These are phyloP conservation scores for Odontophorus gujanensis DNA, from an alignment of 2,113 vertebrate genomes.

Conservation along the genomic window DNA sequence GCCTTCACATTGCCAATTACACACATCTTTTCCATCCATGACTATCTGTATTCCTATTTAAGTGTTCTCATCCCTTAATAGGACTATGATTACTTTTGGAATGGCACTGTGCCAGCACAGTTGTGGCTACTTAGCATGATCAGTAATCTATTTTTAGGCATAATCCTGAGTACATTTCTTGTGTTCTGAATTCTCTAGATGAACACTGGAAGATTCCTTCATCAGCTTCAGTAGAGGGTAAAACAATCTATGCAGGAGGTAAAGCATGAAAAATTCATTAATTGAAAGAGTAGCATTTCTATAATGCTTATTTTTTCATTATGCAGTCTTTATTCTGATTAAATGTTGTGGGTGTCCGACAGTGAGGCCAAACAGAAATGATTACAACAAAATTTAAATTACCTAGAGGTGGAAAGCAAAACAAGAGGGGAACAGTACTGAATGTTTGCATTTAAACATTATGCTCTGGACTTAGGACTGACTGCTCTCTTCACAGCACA, in stretches of 20 bases:
- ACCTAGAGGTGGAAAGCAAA: background rate
- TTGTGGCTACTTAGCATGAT: background rate
- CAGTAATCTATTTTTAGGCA: conserved; percentile 16
- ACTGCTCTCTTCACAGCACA: background rate
- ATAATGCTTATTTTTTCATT: background rate
- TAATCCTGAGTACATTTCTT: background rate
- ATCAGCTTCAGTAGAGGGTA: background rate
- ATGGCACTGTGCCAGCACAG: background rate
- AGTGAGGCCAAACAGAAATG: background rate
- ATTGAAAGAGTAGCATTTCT: background rate
- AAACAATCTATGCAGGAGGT: background rate
- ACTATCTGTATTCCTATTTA: background rate
- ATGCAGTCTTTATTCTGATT: background rate
- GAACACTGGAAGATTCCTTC: background rate
- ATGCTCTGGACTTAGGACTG: background rate
- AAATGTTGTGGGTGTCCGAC: background rate
- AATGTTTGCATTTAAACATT: background rate
- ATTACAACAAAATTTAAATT: background rate
- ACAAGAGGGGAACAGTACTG: background rate
- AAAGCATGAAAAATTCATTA: background rate
- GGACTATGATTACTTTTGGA: conserved; percentile 17
- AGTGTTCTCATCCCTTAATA: conserved; percentile 9
- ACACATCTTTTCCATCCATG: background rate
- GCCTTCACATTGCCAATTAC: background rate
- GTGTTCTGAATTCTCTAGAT: background rate